Percentiles rank a stretch among this genome's conserved stretches.
These are phyloP conservation scores for Babyrousa celebensis DNA, from an alignment of 2,797 vertebrate species.

Conservation along the genomic window DNA sequence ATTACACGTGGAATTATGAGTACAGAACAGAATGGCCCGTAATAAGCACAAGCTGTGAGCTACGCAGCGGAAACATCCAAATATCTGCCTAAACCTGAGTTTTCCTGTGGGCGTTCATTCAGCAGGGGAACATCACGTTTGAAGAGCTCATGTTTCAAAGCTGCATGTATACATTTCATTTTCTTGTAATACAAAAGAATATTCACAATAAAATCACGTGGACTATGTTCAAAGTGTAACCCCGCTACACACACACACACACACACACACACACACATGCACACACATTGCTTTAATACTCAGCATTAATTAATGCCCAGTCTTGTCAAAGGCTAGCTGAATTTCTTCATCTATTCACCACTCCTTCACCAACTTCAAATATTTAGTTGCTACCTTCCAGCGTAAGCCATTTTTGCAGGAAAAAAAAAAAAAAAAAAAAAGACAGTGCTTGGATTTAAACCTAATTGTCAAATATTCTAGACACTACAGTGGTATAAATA, in stretches of 20 bases:
- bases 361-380: slow-evolving; percentile 18
- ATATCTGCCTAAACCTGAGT: background rate
- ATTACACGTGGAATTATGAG: background rate
- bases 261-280: background rate
- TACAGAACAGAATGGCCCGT: background rate
- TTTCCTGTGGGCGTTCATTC: background rate
- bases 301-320: background rate
- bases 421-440: background rate
- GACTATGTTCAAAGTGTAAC: background rate
- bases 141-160: background rate
- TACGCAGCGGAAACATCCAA: background rate
- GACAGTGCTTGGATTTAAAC: slow-evolving; percentile 4
- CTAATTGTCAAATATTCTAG: background rate
- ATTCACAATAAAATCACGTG: background rate
- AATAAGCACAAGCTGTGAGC: background rate
- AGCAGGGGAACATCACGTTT: background rate
- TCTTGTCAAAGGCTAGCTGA: background rate
- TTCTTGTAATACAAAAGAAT: slow-evolving; percentile 22
- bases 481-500: background rate
- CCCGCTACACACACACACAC: background rate
- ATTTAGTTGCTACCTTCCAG: slow-evolving; percentile 25
- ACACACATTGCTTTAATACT: background rate
- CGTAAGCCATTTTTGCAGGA: slow-evolving; percentile 49
- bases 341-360: background rate
- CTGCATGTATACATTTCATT: background rate